Percentiles rank a stretch among this genome's conserved stretches.
Evolutionary conservation across 2,888 invertebrate genomes (phyloP).

Genomic region (Leucania comma): DNA sequence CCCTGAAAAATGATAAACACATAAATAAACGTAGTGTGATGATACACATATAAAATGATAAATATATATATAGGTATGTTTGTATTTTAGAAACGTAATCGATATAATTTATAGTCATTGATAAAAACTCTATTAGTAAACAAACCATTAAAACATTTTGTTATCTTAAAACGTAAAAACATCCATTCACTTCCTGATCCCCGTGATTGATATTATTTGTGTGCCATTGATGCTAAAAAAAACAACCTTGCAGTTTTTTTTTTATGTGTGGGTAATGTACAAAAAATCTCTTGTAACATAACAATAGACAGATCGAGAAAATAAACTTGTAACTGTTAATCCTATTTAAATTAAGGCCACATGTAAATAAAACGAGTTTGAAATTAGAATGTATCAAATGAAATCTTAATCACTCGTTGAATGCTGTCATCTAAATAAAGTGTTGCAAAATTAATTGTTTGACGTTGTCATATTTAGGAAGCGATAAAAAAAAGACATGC

Average conservation of each 20-base stretch:
- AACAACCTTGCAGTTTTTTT: constrained; percentile 56
- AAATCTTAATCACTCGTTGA: constrained; percentile 20
- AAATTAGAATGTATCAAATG: constrained; percentile 42
- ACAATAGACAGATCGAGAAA: constrained; percentile 32
- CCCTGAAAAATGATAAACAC: too few species aligned
- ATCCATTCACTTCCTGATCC: constrained; percentile 64
- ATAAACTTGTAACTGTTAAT: constrained; percentile 39
- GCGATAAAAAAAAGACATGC: constrained; percentile 25
- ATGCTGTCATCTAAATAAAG: constrained; percentile 29
- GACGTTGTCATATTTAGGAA: constrained; percentile 25
- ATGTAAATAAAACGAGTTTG: constrained; percentile 48
- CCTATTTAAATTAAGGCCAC: constrained; percentile 50
- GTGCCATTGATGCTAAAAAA: constrained; percentile 40
- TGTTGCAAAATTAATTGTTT: constrained; percentile 24
- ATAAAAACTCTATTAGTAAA: constrained; percentile 57
- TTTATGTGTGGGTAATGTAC: constrained; percentile 39
- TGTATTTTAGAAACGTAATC: constrained; percentile 3
- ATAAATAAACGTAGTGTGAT: too few species aligned
- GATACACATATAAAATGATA: too few species aligned
- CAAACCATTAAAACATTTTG: constrained; percentile 56
- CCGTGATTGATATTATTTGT: constrained; percentile 53
- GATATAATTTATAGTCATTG: constrained; percentile 25
- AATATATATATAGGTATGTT: neutral
- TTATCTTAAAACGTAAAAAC: constrained; percentile 48
- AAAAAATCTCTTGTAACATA: constrained; percentile 40